Evolutionary conservation across 2,113 vertebrate species (phyloP).

Genomic region (Chionomys nivalis): DNA sequence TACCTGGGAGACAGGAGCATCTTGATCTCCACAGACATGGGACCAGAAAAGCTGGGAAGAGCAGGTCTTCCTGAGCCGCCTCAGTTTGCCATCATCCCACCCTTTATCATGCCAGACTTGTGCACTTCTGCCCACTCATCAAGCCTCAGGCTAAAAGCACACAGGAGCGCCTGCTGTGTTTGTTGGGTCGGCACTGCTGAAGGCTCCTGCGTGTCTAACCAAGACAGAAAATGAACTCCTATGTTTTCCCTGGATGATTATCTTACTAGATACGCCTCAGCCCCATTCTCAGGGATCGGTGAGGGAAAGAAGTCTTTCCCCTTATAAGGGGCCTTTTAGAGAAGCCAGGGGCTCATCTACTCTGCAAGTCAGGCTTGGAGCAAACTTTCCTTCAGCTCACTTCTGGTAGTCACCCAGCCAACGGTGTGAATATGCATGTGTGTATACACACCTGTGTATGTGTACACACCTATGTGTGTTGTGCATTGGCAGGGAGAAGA

Average conservation of each 20-base stretch:
- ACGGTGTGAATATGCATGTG: not conserved
- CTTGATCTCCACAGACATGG: not conserved
- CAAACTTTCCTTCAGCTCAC: not conserved
- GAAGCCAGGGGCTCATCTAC: not conserved
- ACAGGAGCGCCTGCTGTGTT: not conserved
- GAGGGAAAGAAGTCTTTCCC: not conserved
- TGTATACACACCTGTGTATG: accelerated
- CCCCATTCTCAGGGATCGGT: no score
- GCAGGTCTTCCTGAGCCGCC: no score
- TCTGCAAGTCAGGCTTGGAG: not conserved
- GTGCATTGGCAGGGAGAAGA: no score
- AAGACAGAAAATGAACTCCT: not conserved
- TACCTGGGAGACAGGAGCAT: not conserved
- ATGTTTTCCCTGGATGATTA: not conserved
- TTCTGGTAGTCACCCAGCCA: not conserved
- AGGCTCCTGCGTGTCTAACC: not conserved
- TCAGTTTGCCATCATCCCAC: not conserved
- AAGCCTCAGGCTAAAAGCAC: not conserved
- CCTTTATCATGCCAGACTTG: not conserved
- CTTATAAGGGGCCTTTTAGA: not conserved
- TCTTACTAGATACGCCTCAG: not conserved
- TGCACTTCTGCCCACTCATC: not conserved
- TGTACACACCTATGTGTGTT: not conserved
- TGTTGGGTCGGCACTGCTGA: not conserved
- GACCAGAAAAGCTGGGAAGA: no score